These are phyloP conservation scores for Lymantria monacha DNA, from an alignment of 2,888 invertebrate genomes.

Conservation along the genomic window DNA sequence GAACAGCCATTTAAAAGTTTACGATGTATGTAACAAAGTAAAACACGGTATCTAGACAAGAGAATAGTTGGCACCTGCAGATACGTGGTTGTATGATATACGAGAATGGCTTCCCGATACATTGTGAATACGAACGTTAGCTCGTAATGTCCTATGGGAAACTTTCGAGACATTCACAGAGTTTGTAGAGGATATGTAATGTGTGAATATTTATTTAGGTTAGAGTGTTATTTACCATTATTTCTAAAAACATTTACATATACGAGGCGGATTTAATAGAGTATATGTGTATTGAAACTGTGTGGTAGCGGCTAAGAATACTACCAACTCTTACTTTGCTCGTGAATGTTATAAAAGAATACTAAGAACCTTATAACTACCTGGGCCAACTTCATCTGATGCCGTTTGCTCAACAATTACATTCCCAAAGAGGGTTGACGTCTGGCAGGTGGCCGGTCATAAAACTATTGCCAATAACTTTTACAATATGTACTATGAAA, in stretches of 20 bases:
- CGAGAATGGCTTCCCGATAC: conserved; percentile 66
- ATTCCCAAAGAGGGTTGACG: too few species aligned
- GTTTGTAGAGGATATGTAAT: conserved; percentile 24
- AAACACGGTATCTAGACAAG: conserved; percentile 38
- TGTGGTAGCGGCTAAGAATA: too few species aligned
- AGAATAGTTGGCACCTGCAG: conserved; percentile 56
- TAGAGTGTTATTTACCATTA: conserved; percentile 13
- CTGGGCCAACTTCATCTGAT: too few species aligned
- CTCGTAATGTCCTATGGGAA: conserved; percentile 43
- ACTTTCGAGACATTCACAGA: conserved; percentile 48
- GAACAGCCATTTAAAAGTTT: conserved; percentile 36
- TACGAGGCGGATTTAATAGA: too few species aligned
- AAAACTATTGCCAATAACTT: too few species aligned
- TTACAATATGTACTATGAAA: too few species aligned
- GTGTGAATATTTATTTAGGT: conserved; percentile 30
- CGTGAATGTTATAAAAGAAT: too few species aligned
- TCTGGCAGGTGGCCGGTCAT: too few species aligned
- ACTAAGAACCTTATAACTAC: too few species aligned
- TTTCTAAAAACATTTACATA: not conserved
- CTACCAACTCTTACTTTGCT: too few species aligned
- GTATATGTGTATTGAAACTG: too few species aligned
- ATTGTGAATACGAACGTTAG: conserved; percentile 46
- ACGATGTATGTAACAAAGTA: conserved; percentile 40
- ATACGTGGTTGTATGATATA: conserved; percentile 45
- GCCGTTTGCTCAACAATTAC: too few species aligned